Percentiles rank a stretch among this genome's conserved stretches.
These are phyloP conservation scores for Bursaphelenchus mucronatus DNA, from an alignment of 1,140 invertebrate genomes.

Conservation along the genomic window DNA sequence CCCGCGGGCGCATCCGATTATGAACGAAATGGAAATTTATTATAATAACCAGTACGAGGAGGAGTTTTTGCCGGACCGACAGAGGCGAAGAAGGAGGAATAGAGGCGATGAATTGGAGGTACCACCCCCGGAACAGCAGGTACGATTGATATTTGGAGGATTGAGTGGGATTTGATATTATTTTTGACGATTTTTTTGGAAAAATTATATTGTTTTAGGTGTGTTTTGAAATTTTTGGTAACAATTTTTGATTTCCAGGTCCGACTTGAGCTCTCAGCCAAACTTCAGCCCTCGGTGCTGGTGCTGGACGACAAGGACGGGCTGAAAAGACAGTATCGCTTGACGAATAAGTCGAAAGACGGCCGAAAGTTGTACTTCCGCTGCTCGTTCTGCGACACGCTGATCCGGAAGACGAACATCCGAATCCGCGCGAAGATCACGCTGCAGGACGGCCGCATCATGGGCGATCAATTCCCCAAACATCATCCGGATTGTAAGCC, in stretches of 20 bases:
- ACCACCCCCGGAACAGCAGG: constrained; percentile 12
- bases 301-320: constrained; percentile 47
- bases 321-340: constrained; percentile 45
- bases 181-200: no score
- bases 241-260: constrained; percentile 19
- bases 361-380: constrained; percentile 48
- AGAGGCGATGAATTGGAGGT: background rate
- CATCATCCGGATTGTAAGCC: constrained; percentile 46
- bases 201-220: no score
- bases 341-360: constrained; percentile 40
- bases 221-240: no score
- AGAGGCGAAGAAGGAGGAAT: constrained; percentile 13
- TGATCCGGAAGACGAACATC: constrained; percentile 40
- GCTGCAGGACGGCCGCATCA: constrained; percentile 18
- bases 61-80: background rate
- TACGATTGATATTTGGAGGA: no score
- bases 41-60: no score
- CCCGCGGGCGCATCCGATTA: no score
- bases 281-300: constrained; percentile 42
- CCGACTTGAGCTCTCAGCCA: constrained; percentile 44
- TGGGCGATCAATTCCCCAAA: constrained; percentile 35
- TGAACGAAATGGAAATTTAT: no score
- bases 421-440: constrained; percentile 45
- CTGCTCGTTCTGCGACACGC: constrained; percentile 44
- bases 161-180: no score